Conservation (phyloP, 2,888 invertebrate genomes). For the Mythimna lalbum region DNA sequence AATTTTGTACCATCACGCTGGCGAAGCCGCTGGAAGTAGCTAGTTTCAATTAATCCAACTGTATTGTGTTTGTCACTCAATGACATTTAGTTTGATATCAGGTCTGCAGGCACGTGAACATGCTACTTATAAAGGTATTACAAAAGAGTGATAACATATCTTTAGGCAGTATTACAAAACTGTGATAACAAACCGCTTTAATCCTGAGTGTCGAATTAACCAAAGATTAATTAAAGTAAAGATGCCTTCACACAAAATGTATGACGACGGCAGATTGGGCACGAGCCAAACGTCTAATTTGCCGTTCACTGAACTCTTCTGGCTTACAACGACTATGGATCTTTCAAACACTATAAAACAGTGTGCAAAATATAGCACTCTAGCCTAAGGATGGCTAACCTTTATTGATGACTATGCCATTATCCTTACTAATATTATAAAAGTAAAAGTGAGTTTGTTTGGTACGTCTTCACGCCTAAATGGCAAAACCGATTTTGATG, state of each 20-base stretch:
- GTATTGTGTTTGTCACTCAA: neutral
- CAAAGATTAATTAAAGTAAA: slow-evolving; percentile 5
- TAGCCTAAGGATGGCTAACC: no score
- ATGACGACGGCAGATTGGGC: neutral
- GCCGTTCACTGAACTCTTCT: neutral
- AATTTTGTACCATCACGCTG: no score
- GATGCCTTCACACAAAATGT: neutral
- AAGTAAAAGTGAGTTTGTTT: no score
- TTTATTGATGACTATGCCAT: no score
- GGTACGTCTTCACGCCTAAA: no score
- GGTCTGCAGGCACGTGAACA: neutral
- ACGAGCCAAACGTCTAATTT: neutral
- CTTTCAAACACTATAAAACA: no score
- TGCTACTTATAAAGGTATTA: neutral
- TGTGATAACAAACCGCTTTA: slow-evolving; percentile 18
- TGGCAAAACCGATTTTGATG: no score
- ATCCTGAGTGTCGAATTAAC: neutral
- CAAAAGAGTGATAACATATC: slow-evolving; percentile 21
- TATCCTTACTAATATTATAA: no score
- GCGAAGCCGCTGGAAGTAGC: no score
- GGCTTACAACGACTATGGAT: no score
- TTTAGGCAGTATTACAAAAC: slow-evolving; percentile 9
- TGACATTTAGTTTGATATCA: neutral
- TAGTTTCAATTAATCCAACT: no score
- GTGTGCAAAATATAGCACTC: no score